A percentile compares a stretch with the other conserved stretches of the same genome.
Evolutionary conservation across 2,888 invertebrate species (phyloP).

Genomic region (Athalia rosae): DNA sequence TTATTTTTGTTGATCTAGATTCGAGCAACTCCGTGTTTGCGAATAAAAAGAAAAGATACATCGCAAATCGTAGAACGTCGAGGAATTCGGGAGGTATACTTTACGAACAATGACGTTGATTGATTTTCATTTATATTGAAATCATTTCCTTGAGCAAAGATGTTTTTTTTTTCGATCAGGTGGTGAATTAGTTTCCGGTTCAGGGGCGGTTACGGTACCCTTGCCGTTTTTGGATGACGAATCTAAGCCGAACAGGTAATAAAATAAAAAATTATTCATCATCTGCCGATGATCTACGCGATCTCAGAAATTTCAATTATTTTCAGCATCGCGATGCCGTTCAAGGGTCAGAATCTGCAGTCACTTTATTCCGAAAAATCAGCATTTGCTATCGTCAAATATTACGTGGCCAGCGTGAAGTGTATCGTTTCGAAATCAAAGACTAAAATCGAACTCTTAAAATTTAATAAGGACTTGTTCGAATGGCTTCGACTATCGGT

Average conservation of each 20-base stretch:
- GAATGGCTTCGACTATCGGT: constrained; percentile 75
- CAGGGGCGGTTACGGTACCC: constrained; percentile 69
- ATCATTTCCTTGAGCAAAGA: neutral
- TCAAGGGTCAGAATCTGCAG: constrained; percentile 75
- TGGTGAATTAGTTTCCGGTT: neutral
- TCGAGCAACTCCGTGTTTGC: neutral
- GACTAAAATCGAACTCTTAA: constrained; percentile 64
- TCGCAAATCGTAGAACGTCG: constrained; percentile 5
- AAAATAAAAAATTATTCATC: no score
- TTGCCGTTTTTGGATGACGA: constrained; percentile 79
- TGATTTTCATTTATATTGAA: neutral
- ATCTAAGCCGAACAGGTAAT: constrained; percentile 71
- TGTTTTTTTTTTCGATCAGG: neutral
- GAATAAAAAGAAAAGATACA: constrained; percentile 26
- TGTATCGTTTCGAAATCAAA: constrained; percentile 74
- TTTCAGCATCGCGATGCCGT: constrained; percentile 78
- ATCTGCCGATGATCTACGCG: neutral
- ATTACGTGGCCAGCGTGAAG: constrained; percentile 76
- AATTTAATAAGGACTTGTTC: constrained; percentile 76
- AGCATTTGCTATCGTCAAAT: constrained; percentile 74
- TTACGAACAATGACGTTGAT: no score
- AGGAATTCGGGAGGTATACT: constrained; percentile 3
- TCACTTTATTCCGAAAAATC: constrained; percentile 73
- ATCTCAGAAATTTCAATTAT: neutral
- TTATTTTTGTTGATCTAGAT: neutral